Evolutionary conservation across 1,140 invertebrate species (phyloP), one percentile per base, ranked within the genome.

Genomic region (Penaeus chinensis): DNA sequence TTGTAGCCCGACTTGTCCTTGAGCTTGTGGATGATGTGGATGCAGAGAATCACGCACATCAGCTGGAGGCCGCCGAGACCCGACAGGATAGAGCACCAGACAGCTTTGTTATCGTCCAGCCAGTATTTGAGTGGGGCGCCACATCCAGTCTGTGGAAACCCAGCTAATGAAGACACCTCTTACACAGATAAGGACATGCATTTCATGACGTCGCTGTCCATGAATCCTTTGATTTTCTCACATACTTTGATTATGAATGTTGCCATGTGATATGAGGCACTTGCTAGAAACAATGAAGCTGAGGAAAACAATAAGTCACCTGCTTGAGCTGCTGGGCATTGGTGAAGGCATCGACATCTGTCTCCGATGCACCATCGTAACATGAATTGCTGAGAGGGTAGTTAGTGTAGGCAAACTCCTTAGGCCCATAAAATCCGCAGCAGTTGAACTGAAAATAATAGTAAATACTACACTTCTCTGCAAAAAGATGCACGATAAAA

Each of bases 371-470:
- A 37, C 81, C 80, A 65, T 92, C 91, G 80, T 93, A 93, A 85
- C 93, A 93, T 20, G 92, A 92, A 37, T 91, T 90, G 89, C 93
- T 92, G 77, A 93, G 92, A 19, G 91, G 91, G 60, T 92, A 91
- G 66, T 91, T 92, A 65, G 92, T 92, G 80, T 92, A 91, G 10
- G 92, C 92, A 90, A 93, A 93, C 82, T 93, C 93, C 86, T 91
- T 91, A 0, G 92, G 92, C 19, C 93, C 93, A 62, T 90, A 89
- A 88, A 92, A 92, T 16, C 93, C 93, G 90, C 93, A 93, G 85
- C 93, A 93, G 81, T 91, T 89, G 22, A 93, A 90, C 93, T 93
- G 89, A 11, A 90, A 91, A 79, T 71, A 42, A 47, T 84, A 85
- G 54, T 16, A 8, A 54, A 54, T 32, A 54, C 54, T 54, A 54